Evolutionary conservation across 2,797 vertebrate species (phyloP).

Genomic region (Dallia pectoralis): DNA sequence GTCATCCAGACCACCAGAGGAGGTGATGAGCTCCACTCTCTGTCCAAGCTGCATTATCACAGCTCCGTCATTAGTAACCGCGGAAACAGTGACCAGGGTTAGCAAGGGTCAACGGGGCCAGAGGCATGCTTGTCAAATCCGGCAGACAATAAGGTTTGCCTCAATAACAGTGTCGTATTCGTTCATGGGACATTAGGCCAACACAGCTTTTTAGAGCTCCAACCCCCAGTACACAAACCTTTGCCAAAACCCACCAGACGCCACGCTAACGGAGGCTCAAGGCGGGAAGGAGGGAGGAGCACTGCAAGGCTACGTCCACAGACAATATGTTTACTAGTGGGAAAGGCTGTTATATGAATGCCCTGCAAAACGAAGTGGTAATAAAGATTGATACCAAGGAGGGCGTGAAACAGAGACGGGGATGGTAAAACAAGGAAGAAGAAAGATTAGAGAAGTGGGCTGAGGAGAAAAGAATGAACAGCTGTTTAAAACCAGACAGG

Average conservation of each 20-base stretch:
- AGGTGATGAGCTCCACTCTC: constrained; percentile 54
- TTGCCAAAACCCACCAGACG: constrained; percentile 46
- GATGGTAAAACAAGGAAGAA: constrained; percentile 37
- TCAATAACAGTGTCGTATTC: constrained; percentile 56
- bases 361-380: constrained; percentile 42
- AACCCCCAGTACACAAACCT: constrained; percentile 49
- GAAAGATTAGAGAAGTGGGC: constrained; percentile 48
- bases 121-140: constrained; percentile 71
- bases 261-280: constrained; percentile 34
- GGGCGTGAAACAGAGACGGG: constrained; percentile 32
- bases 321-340: constrained; percentile 23
- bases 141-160: constrained; percentile 58
- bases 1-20: constrained; percentile 34
- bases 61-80: constrained; percentile 69
- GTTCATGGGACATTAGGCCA: constrained; percentile 64
- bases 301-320: constrained; percentile 32
- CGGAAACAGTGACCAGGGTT: constrained; percentile 71
- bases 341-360: constrained; percentile 24
- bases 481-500: constrained; percentile 38
- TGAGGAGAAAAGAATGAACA: constrained; percentile 39
- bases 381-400: constrained; percentile 34
- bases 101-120: constrained; percentile 60
- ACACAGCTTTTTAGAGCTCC: constrained; percentile 51
- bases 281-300: constrained; percentile 36
- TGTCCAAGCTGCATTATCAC: constrained; percentile 56